A percentile compares a stretch with the other conserved stretches of the same genome.
Conservation (phyloP, 2,797 vertebrate species). For the Hapalemur alaotrensis region DNA sequence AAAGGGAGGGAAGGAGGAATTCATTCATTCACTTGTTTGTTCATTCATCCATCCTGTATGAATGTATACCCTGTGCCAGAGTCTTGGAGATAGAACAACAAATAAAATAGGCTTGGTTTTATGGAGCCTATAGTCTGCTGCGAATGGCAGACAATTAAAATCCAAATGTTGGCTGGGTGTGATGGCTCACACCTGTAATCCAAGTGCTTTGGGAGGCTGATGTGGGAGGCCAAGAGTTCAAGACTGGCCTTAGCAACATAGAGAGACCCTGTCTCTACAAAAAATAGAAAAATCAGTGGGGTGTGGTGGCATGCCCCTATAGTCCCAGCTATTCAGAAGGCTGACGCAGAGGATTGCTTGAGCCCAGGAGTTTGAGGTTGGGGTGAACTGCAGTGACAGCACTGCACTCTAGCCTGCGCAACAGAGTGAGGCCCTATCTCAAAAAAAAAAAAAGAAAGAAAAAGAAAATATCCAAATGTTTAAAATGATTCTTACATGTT, state of each 20-base stretch:
- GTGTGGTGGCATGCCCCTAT: not conserved
- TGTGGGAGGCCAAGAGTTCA: not conserved
- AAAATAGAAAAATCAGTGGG: not conserved
- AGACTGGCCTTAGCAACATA: not conserved
- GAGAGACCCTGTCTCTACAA: not conserved
- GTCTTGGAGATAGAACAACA: not conserved
- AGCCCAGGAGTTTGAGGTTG: not conserved
- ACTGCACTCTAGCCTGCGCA: not conserved
- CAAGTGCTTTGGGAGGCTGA: not conserved
- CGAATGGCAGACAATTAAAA: slow-evolving; percentile 16
- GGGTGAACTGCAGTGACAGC: not conserved
- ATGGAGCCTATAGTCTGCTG: not conserved
- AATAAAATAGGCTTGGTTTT: not conserved
- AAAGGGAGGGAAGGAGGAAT: not conserved
- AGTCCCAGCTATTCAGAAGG: not conserved
- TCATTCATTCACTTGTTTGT: not conserved
- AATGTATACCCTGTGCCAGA: not conserved
- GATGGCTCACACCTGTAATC: not conserved
- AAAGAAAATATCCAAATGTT: not conserved
- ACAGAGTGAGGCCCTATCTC: not conserved
- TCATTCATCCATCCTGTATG: not conserved
- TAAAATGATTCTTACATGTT: not conserved
- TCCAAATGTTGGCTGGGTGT: not conserved
- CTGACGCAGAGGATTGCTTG: not conserved
- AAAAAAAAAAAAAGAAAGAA: not conserved